Conservation (phyloP, 1,140 invertebrate genomes). For the Cyphomyrmex costatus region DNA sequence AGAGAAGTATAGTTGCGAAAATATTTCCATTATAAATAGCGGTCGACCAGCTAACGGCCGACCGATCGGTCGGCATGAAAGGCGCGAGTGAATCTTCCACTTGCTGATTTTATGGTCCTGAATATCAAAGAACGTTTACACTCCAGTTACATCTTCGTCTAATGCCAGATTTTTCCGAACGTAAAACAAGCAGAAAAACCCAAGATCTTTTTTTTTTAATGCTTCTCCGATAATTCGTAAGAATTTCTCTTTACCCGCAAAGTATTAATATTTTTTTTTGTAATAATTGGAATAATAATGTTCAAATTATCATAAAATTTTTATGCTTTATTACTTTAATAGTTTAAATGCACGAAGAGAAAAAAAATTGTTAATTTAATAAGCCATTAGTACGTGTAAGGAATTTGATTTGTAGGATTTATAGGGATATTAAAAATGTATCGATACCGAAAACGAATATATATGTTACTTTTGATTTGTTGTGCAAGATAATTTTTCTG, state of each 20-base stretch:
- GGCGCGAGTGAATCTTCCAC: constrained; percentile 16
- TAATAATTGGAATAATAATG: not conserved
- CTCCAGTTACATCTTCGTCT: not conserved
- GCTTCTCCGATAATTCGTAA: not conserved
- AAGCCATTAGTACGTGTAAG: too few species aligned
- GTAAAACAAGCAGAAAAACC: not conserved
- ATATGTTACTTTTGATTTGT: too few species aligned
- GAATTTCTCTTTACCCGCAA: too few species aligned
- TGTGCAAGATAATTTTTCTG: too few species aligned
- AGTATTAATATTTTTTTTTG: not conserved
- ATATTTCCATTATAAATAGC: constrained; percentile 86
- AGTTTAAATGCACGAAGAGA: too few species aligned
- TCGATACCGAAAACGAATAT: too few species aligned
- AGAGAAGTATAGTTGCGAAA: constrained; percentile 74
- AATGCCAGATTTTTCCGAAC: not conserved
- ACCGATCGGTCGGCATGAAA: constrained; percentile 27
- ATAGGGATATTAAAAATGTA: too few species aligned
- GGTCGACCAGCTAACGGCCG: constrained; percentile 61
- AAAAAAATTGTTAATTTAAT: too few species aligned
- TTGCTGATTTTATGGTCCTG: constrained; percentile 57
- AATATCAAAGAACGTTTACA: constrained; percentile 36
- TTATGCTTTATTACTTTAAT: too few species aligned
- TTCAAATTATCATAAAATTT: too few species aligned
- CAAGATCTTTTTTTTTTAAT: not conserved
- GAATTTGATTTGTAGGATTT: too few species aligned